Conservation (phyloP, 2,888 invertebrate species). For the Drosophila kokeensis region DNA sequence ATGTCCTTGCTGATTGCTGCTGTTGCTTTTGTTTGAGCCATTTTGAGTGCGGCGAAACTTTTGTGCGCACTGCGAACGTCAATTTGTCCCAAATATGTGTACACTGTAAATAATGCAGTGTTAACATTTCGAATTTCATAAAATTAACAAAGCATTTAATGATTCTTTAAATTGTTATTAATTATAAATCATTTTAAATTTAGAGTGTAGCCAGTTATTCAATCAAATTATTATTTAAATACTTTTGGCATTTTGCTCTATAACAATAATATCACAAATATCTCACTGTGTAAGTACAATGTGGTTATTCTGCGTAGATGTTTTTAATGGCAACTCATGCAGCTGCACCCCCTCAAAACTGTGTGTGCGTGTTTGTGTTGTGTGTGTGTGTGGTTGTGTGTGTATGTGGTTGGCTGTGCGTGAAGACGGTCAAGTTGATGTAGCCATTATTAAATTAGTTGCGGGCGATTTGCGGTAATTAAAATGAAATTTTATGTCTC, state of each 20-base stretch:
- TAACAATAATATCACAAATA: background rate
- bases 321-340: constrained; percentile 74
- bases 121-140: background rate
- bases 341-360: constrained; percentile 48
- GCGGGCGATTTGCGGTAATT: constrained; percentile 79
- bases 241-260: background rate
- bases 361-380: background rate
- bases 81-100: constrained; percentile 59
- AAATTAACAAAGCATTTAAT: no score
- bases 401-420: background rate
- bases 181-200: background rate
- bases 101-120: background rate
- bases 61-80: constrained; percentile 58
- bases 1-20: constrained; percentile 46
- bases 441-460: constrained; percentile 77
- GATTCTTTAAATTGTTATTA: no score
- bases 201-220: fast-evolving
- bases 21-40: constrained; percentile 46
- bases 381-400: background rate
- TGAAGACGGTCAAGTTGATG: constrained; percentile 48
- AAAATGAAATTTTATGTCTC: constrained; percentile 67
- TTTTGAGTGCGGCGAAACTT: constrained; percentile 68
- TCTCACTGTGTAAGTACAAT: constrained; percentile 4
- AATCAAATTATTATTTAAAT: background rate
- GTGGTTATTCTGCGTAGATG: constrained; percentile 15